Evolutionary conservation across 2,113 vertebrate genomes (phyloP).

Genomic region (Oreochromis tanganicae): DNA sequence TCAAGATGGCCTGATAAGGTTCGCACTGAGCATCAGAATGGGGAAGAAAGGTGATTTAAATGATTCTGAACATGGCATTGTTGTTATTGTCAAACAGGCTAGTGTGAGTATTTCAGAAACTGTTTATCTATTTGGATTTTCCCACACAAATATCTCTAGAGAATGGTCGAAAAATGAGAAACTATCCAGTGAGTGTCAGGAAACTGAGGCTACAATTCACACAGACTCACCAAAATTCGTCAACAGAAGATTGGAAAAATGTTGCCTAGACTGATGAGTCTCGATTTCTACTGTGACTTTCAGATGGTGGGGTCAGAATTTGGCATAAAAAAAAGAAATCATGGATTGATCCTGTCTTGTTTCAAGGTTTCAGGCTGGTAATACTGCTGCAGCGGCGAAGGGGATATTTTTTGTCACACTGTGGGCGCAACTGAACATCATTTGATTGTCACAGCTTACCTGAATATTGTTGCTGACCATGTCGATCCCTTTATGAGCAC

Average conservation of each 20-base stretch:
- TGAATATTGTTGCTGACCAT: not conserved
- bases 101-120: not conserved
- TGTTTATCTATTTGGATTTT: not conserved
- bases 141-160: not conserved
- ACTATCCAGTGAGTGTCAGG: not conserved
- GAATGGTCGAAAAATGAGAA: not conserved
- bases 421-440: not conserved
- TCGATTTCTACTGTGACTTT: not conserved
- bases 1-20: not conserved
- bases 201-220: not conserved
- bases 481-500: not conserved
- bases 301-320: not conserved
- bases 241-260: not conserved
- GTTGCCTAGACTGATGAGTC: not conserved
- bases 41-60: not conserved
- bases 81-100: not conserved
- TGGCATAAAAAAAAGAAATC: not conserved
- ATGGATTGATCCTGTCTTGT: not conserved
- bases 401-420: not conserved
- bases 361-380: not conserved
- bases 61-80: not conserved
- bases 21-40: not conserved
- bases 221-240: not conserved
- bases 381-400: not conserved
- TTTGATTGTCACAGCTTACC: not conserved